Evolutionary conservation across 2,888 invertebrate species (phyloP).

Genomic region (Cybosia mesomella): DNA sequence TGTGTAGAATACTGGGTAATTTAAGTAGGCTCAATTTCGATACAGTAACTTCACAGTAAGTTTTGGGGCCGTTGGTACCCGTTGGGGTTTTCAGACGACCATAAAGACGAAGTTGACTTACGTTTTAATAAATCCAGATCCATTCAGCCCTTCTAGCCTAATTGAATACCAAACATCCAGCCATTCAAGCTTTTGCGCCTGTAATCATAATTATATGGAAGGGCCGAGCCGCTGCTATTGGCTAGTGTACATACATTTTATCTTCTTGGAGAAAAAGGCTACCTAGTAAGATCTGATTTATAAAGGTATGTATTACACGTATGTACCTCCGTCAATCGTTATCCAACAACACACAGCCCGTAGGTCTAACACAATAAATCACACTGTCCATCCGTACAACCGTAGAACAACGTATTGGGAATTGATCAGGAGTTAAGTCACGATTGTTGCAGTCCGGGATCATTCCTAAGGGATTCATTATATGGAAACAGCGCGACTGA

Average conservation of each 20-base stretch:
- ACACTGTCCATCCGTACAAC: conserved; percentile 52
- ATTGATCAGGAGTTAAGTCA: conserved; percentile 85
- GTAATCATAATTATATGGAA: background rate
- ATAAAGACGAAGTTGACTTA: too few relatives aligned
- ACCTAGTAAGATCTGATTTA: conserved; percentile 6
- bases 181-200: background rate
- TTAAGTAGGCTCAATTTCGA: too few relatives aligned
- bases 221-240: background rate
- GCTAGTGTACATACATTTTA: background rate
- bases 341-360: conserved; percentile 23
- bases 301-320: conserved; percentile 10
- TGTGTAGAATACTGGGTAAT: too few relatives aligned
- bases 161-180: background rate
- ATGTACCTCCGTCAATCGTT: conserved; percentile 28
- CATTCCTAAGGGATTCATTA: conserved; percentile 85
- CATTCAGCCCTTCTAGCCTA: background rate
- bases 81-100: too few relatives aligned
- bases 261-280: background rate
- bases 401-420: conserved; percentile 69
- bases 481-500: conserved; percentile 72
- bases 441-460: conserved; percentile 77
- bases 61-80: too few relatives aligned
- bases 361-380: conserved; percentile 65
- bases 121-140: too few relatives aligned
- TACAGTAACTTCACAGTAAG: too few relatives aligned